Conservation (phyloP, 2,888 invertebrate species). For the Heliconius sara region DNA sequence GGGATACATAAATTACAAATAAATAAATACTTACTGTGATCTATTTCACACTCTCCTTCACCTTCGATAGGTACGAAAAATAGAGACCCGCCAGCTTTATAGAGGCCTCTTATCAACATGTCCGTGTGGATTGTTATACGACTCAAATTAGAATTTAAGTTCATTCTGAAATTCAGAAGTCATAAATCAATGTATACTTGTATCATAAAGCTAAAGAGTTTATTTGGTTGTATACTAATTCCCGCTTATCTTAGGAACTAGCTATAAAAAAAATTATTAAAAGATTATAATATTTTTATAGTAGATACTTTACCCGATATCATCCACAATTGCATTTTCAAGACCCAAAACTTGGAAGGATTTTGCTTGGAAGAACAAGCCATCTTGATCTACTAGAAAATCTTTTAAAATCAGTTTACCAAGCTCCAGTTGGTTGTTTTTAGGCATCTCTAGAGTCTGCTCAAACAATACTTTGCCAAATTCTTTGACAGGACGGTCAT, state of each 20-base stretch:
- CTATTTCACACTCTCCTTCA: constrained; percentile 23
- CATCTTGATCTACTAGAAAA: not conserved
- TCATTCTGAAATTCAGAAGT: constrained; percentile 23
- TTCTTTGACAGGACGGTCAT: not conserved
- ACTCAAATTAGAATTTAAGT: constrained; percentile 28
- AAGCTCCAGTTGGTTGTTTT: not conserved
- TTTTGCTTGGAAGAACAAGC: not conserved
- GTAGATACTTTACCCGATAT: constrained; percentile 7
- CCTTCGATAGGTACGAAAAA: constrained; percentile 34
- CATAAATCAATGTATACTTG: not conserved
- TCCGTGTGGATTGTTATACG: constrained; percentile 34
- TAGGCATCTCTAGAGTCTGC: not conserved
- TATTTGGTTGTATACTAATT: too few relatives aligned
- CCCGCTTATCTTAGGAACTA: not conserved
- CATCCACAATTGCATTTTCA: constrained; percentile 4
- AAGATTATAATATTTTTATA: too few relatives aligned
- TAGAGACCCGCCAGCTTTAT: constrained; percentile 30
- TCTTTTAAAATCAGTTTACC: not conserved
- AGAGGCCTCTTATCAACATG: constrained; percentile 26
- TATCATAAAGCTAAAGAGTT: not conserved
- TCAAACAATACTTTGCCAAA: constrained; percentile 12
- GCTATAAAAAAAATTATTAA: not conserved
- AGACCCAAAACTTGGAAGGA: not conserved
- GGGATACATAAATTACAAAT: too few relatives aligned
- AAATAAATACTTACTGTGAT: constrained; percentile 30